Evolutionary conservation across 2,797 vertebrate species (phyloP).

Genomic region (Acrossocheilus fasciatus): DNA sequence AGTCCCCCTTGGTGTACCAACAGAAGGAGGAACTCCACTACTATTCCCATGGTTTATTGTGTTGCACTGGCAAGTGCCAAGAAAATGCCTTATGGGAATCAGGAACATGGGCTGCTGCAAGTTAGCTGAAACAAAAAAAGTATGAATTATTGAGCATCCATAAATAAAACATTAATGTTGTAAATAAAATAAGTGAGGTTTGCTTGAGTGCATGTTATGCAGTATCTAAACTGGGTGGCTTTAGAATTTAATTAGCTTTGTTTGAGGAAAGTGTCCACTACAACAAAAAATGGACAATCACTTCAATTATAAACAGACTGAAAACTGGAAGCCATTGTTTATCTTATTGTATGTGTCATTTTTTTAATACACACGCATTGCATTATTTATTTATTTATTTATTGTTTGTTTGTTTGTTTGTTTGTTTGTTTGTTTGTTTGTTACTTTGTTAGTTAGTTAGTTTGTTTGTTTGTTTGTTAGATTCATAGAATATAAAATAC

Average conservation of each 20-base stretch:
- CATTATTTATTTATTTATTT: not conserved
- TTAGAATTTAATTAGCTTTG: conserved; percentile 25
- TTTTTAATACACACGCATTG: not conserved
- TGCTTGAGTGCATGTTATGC: conserved; percentile 23
- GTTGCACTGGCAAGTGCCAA: conserved; percentile 1
- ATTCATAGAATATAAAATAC: not conserved
- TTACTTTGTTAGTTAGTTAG: no score
- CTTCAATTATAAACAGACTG: not conserved
- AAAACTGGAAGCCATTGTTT: not conserved
- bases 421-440: no score
- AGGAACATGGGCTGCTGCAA: conserved; percentile 29
- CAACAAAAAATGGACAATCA: not conserved
- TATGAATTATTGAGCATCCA: conserved; percentile 61
- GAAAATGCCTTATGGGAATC: conserved; percentile 38
- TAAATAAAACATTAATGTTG: conserved; percentile 66
- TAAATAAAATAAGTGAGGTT: conserved; percentile 59
- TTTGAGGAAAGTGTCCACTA: not conserved
- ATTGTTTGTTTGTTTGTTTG: no score
- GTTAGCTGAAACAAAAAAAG: conserved; percentile 41
- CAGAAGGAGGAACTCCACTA: conserved; percentile 18
- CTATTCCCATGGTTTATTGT: conserved; percentile 24
- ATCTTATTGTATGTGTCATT: not conserved
- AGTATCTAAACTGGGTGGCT: conserved; percentile 32
- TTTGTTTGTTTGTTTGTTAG: no score
- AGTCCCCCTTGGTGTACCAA: conserved; percentile 11